Percentiles rank a stretch among this genome's conserved stretches.
Conservation (phyloP, 2,113 vertebrate species). For the Nymphicus hollandicus region DNA sequence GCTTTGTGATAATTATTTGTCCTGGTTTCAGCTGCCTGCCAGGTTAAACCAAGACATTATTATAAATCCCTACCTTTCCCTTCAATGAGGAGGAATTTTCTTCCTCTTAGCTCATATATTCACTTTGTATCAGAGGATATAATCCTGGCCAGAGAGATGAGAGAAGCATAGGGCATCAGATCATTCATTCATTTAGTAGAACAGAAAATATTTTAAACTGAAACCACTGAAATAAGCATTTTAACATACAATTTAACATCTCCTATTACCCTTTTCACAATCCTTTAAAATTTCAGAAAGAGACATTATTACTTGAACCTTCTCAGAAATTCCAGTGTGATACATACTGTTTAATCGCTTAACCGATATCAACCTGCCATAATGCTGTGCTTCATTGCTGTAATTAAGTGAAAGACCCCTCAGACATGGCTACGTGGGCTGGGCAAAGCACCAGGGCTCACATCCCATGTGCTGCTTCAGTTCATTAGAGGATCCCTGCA, state of each 20-base stretch:
- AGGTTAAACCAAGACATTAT: background rate
- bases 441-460: background rate
- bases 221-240: background rate
- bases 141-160: background rate
- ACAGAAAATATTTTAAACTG: background rate
- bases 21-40: background rate
- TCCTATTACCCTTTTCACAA: background rate
- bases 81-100: background rate
- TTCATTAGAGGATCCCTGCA: background rate
- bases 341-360: background rate
- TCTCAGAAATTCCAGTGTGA: background rate
- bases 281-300: background rate
- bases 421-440: background rate
- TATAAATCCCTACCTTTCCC: background rate
- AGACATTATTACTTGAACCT: background rate
- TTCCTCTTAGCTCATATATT: background rate
- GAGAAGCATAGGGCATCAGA: background rate
- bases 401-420: background rate
- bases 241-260: background rate
- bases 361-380: background rate
- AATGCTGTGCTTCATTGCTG: background rate
- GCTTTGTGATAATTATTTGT: background rate
- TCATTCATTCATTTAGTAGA: background rate
- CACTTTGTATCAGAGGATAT: background rate
- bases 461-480: fast-evolving